These are phyloP conservation scores for Oscheius sp. DNA, from an alignment of 2,888 invertebrate species.

Conservation along the genomic window DNA sequence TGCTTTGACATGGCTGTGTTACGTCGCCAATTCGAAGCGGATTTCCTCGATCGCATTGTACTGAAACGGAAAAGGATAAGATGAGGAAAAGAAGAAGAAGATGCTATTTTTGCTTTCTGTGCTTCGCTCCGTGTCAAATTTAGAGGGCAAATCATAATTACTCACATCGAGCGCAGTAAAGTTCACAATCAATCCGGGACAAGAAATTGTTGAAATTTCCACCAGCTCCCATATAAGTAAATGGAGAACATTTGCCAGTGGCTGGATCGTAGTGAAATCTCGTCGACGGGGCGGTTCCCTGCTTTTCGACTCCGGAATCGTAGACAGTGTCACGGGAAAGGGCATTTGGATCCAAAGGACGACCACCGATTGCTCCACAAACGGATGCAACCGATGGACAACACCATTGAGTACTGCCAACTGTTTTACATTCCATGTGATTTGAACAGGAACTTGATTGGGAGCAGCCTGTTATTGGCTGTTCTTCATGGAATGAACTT, in stretches of 20 bases:
- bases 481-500: conserved; percentile 56
- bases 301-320: conserved; percentile 61
- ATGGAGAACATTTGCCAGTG: conserved; percentile 58
- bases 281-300: conserved; percentile 59
- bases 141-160: not conserved
- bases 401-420: conserved; percentile 63
- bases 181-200: conserved; percentile 62
- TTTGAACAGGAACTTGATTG: conserved; percentile 53
- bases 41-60: conserved; percentile 65
- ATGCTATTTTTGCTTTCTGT: not conserved
- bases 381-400: conserved; percentile 62
- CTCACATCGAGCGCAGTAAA: conserved; percentile 58
- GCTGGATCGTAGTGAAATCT: conserved; percentile 60
- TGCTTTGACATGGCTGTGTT: conserved; percentile 60
- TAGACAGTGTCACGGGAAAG: conserved; percentile 53
- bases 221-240: conserved; percentile 62
- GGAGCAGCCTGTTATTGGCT: conserved; percentile 60
- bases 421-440: conserved; percentile 61
- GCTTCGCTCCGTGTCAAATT: not conserved
- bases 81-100: not conserved
- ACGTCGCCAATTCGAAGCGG: conserved; percentile 63
- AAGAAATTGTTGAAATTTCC: conserved; percentile 68
- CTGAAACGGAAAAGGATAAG: conserved; percentile 31
- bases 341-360: conserved; percentile 58
- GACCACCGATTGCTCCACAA: conserved; percentile 61